Conservation (phyloP, 2,113 vertebrate species). For the Amphiprion percula region DNA sequence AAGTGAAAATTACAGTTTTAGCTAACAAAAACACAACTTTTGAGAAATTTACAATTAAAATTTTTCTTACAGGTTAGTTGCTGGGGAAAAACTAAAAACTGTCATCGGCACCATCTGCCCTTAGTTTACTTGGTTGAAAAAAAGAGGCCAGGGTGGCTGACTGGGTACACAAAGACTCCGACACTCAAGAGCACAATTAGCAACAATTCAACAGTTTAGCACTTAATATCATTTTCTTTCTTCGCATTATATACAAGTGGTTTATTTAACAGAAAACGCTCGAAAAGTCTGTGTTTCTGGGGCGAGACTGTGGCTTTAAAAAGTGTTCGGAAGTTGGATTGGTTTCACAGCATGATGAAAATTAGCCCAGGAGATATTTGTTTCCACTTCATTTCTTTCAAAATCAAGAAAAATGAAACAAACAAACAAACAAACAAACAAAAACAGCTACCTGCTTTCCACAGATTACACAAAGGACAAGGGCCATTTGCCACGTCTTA, state of each 20-base stretch:
- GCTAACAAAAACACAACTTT: too few species aligned
- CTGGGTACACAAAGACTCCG: too few species aligned
- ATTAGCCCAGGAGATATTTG: not conserved
- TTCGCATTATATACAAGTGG: not conserved
- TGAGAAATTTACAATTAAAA: too few species aligned
- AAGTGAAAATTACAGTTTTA: too few species aligned
- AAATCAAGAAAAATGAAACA: not conserved
- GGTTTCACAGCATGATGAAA: conserved; percentile 18
- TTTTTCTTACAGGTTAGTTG: too few species aligned
- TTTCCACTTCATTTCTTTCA: not conserved
- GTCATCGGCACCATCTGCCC: too few species aligned
- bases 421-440: not conserved
- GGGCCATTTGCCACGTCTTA: conserved; percentile 6
- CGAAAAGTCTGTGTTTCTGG: not conserved
- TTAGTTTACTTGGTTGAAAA: too few species aligned
- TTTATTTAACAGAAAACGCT: not conserved
- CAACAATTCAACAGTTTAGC: too few species aligned
- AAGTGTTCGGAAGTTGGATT: conserved; percentile 4
- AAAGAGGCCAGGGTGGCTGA: too few species aligned
- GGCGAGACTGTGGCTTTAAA: not conserved
- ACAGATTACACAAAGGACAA: conserved; percentile 3
- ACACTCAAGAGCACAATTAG: too few species aligned
- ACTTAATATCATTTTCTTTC: too few species aligned
- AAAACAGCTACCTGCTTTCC: not conserved
- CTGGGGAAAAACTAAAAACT: too few species aligned